Evolutionary conservation across 2,797 vertebrate genomes (phyloP), one percentile per base, ranked within the genome.

Genomic region (Hyperoplus lanceolatus): DNA sequence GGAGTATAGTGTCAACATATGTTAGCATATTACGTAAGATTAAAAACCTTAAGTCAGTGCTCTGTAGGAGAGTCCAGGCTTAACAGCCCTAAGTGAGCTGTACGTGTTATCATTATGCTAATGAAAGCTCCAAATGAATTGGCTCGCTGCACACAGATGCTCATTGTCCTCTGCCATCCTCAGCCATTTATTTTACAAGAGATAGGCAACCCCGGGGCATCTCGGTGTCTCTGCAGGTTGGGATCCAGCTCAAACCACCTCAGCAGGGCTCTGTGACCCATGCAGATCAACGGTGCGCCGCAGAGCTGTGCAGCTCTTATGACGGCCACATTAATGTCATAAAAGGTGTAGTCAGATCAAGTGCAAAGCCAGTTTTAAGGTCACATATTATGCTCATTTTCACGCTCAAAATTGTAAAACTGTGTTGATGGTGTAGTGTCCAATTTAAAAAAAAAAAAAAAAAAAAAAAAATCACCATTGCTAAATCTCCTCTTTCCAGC

Each of bases 61-160:
- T 67, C 56, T 62, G 62, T 39, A 75, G 63, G 60, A 79, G 82
- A 68, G 70, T 48, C 67, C 39, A 13, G 12, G 49, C 49, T 63
- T 75, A 77, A 82, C 55, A 21, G 64, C 56, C 21, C 74, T 82
- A 71, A 88, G 82, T 83, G 79, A 87, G 79, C 67, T 69, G 0
- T 80, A 77, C 77, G 70, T 84, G 77, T 78, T 82, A 58, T 74
- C 71, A 73, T 82, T 79, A 79, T 81, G 83, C 70, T 79, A 86
- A 86, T 90, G 75, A 84, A 80, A 67, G 39, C 59, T 73, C 80
- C 45, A 66, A 54, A 83, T 75, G 60, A 80, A 74, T 18, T 50
- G 60, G 63, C 61, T 75, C 70, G 16, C 50, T 70, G 67, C 71
- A 58, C 51, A 54, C 69, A 57, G 58, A 83, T 58, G 68, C 76